Conservation (phyloP, 2,797 vertebrate species). For the Hydrocynus forskahlii region DNA sequence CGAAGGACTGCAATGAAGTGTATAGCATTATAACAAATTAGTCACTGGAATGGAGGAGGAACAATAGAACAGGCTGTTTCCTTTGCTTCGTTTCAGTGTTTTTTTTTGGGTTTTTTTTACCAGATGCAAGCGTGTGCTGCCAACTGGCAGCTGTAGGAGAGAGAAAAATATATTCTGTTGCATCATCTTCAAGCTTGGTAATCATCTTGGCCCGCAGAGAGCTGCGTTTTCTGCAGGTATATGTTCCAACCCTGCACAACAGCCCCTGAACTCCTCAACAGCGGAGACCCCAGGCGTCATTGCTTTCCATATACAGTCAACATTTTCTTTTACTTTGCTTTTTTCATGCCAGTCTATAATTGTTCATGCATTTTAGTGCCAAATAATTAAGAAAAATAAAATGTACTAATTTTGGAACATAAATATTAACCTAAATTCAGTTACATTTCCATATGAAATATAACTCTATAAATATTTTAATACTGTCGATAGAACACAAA, state of each 20-base stretch:
- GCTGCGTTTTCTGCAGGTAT: constrained; percentile 27
- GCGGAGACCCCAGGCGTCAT: not conserved
- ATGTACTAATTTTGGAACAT: too few species aligned
- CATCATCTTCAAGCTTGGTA: constrained; percentile 14
- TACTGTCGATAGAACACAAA: too few species aligned
- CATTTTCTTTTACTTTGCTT: too few species aligned
- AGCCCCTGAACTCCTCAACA: constrained; percentile 6
- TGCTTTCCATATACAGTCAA: too few species aligned
- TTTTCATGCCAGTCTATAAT: too few species aligned
- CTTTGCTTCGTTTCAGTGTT: constrained; percentile 9
- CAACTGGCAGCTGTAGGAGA: constrained; percentile 39
- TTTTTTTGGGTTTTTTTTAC: constrained; percentile 6
- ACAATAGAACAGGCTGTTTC: constrained; percentile 32
- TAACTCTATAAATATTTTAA: too few species aligned
- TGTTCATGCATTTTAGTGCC: too few species aligned
- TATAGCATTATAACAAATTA: constrained; percentile 36
- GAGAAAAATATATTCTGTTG: constrained; percentile 39
- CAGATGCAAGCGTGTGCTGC: constrained; percentile 33
- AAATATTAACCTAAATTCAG: too few species aligned
- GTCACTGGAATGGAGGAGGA: constrained; percentile 19
- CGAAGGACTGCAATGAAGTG: constrained; percentile 15
- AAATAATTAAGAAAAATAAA: too few species aligned
- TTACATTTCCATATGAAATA: too few species aligned
- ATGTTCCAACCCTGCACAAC: constrained; percentile 18
- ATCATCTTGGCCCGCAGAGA: constrained; percentile 30